Conservation (phyloP, 2,888 invertebrate species). For the Julus scanicus region DNA sequence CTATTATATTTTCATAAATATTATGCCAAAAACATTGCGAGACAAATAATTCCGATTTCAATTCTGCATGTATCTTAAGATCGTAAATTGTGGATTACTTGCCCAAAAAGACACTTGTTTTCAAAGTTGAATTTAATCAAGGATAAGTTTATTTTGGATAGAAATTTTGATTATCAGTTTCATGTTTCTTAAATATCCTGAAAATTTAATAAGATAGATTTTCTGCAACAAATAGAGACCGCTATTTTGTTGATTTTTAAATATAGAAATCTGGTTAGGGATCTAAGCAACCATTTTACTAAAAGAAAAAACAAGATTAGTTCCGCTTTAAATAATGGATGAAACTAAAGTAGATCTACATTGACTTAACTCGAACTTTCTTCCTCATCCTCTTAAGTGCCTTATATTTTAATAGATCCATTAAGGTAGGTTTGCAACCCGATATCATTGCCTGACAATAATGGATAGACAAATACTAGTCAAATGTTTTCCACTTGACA, state of each 20-base stretch:
- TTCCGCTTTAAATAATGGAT: conserved; percentile 22
- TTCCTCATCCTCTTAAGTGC: neutral
- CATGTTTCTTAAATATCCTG: no score
- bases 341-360: neutral
- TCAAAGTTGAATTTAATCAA: no score
- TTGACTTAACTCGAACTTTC: neutral
- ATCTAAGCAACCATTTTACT: neutral
- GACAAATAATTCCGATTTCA: no score
- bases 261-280: neutral
- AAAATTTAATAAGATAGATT: no score
- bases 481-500: conserved; percentile 17
- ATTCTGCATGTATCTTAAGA: no score
- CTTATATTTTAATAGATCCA: conserved; percentile 18
- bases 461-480: conserved; percentile 18
- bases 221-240: no score
- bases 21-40: no score
- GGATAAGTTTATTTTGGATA: no score
- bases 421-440: neutral
- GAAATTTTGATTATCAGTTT: no score
- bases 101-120: no score
- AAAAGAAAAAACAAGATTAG: neutral
- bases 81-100: no score
- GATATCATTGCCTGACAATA: neutral
- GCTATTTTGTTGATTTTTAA: neutral
- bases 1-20: no score